Base-by-base conservation (phyloP, 2,888 invertebrate species). In the Orthosia incerta region DNA sequence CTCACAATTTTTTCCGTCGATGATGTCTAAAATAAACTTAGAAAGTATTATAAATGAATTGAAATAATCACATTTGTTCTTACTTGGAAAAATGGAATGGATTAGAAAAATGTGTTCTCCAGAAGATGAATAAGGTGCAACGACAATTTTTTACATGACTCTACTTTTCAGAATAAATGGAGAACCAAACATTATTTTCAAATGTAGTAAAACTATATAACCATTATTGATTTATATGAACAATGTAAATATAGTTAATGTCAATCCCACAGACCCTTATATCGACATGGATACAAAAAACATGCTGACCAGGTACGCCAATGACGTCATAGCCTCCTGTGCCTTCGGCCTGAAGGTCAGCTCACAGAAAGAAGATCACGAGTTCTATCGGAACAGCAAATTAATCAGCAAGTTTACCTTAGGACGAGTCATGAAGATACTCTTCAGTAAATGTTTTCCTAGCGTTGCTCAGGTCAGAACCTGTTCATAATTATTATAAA, bases 331-430 rank as follows among this genome's bases (percentile, higher is more conserved):
- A 60, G 97, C 97, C 0, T 94, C 95, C 2, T 93, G 94, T n/a
- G 96, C 95, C 16, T 97, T 97, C 79, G 97, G 97, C 0, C 85
- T 97, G 7, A 93, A 96, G 85, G 95, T 97, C 16, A 94, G 97
- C 87, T 97, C 97, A 0, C 93, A 97, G 57, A 88, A 89, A 20
- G 92, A 97, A 0, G 93, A 97, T 4, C 97, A 97, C 82, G 90
- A 96, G 68, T 97, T 97, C 88, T 97, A 96, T 84, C 48, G 18
- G 3, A 59, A 66, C 16, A 59, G 56, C 53, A 79, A 71, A 51
- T 4, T 23, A 1, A 55, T 85, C 12, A 67, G 71, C 16, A 26
- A 3, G 0, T 60, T 77, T 9, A 3, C 18, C 0, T 26, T 74
- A 0, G 0, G 0, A 0, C 31, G 31, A n/a, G 3, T 79, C 15